Percentiles rank a stretch among this genome's conserved stretches.
Evolutionary conservation across 2,888 invertebrate species (phyloP).

Genomic region (Lutraria lutraria): DNA sequence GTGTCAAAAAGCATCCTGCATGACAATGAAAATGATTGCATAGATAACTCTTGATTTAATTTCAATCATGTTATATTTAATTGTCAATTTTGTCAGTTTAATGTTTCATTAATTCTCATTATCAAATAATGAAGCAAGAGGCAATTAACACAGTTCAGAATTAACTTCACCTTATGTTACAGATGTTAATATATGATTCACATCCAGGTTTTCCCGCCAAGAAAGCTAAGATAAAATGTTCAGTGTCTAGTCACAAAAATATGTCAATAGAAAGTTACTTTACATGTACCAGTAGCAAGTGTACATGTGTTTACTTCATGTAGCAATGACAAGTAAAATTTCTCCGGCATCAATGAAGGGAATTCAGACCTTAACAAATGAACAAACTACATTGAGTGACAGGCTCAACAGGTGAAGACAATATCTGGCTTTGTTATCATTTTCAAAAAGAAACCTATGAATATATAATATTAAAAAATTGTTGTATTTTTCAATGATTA

Average conservation of each 20-base stretch:
- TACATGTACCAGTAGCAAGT: not conserved
- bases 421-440: not conserved
- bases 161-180: not conserved
- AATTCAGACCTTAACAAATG: not conserved
- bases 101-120: not conserved
- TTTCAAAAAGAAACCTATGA: not conserved
- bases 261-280: conserved; percentile 7
- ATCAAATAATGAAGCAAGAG: not conserved
- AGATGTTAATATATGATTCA: conserved; percentile 37
- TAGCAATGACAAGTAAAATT: conserved; percentile 25
- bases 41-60: not conserved
- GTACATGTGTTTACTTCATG: conserved; percentile 17
- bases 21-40: not conserved
- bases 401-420: not conserved
- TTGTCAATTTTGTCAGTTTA: not conserved
- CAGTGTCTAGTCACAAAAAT: conserved; percentile 12
- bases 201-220: conserved; percentile 27
- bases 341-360: not conserved
- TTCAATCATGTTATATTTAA: not conserved
- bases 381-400: not conserved
- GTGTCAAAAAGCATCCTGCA: not conserved
- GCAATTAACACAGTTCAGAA: not conserved
- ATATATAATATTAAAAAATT: not conserved
- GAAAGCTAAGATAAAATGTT: conserved; percentile 29
- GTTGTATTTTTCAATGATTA: not conserved